These are phyloP conservation scores for Drosophila pseudoobscura DNA, from an alignment of 1,140 invertebrate species.

Conservation along the genomic window DNA sequence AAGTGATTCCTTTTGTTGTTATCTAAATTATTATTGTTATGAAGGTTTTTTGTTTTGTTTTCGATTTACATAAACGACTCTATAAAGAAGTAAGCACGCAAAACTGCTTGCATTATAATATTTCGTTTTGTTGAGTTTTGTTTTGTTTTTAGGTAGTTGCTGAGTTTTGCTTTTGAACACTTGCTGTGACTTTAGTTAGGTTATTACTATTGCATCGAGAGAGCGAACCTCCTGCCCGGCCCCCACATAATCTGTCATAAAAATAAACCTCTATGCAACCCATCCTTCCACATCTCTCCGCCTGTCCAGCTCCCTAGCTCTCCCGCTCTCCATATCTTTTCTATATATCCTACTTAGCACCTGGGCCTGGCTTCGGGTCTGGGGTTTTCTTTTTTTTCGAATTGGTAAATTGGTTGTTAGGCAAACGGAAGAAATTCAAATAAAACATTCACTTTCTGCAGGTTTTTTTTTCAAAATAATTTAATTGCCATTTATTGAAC, in stretches of 20 bases:
- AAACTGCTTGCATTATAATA: slow-evolving; percentile 16
- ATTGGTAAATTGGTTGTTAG: slow-evolving; percentile 7
- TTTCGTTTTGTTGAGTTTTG: slow-evolving; percentile 42
- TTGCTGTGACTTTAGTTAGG: slow-evolving; percentile 73
- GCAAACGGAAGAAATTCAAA: slow-evolving; percentile 1
- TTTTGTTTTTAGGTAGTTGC: slow-evolving; percentile 56
- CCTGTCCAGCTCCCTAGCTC: not conserved
- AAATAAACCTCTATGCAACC: slow-evolving; percentile 12
- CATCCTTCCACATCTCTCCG: slow-evolving; percentile 3
- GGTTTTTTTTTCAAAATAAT: slow-evolving; percentile 48
- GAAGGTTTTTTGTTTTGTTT: not conserved
- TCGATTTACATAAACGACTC: slow-evolving; percentile 23
- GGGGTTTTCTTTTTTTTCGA: not conserved
- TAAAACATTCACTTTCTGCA: slow-evolving; percentile 35
- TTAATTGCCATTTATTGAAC: slow-evolving; percentile 59
- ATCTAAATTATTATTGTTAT: slow-evolving; percentile 29
- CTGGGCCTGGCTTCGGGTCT: slow-evolving; percentile 46
- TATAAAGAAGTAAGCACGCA: slow-evolving; percentile 45
- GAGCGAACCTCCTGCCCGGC: slow-evolving; percentile 27
- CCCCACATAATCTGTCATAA: slow-evolving; percentile 3
- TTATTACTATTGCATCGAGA: slow-evolving; percentile 52
- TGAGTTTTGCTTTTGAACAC: slow-evolving; percentile 69
- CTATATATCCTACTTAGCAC: slow-evolving; percentile 59
- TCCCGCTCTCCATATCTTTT: slow-evolving; percentile 2
- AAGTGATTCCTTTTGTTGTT: slow-evolving; percentile 19